phyloP scores from a whole-genome alignment of 2,888 invertebrate species.

The Azorinus chamasolen region DNA sequence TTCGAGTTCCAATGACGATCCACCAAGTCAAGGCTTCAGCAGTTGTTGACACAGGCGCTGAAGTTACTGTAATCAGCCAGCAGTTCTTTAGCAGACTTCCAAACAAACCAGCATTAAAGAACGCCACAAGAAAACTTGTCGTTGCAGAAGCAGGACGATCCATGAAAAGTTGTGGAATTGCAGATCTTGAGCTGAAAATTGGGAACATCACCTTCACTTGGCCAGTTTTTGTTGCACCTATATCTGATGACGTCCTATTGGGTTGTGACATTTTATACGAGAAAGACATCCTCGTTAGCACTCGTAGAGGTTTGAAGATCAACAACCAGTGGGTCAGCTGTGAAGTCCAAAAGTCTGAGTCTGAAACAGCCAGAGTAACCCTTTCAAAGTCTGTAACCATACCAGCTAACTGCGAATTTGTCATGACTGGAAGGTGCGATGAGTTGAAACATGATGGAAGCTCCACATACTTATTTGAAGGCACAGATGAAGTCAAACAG shows the following conservation, averaged over 20 bases:
- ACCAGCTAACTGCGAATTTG: constrained; percentile 29
- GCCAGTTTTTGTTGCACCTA: constrained; percentile 45
- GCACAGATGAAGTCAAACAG: not conserved
- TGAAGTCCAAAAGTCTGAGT: not conserved
- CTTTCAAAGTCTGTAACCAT: constrained; percentile 9
- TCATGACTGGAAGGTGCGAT: constrained; percentile 4
- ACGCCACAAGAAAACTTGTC: constrained; percentile 16
- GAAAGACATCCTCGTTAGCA: constrained; percentile 27
- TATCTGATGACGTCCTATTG: constrained; percentile 30
- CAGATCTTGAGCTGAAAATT: constrained; percentile 13
- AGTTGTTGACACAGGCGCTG: constrained; percentile 31
- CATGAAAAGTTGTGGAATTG: constrained; percentile 15
- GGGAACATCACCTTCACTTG: constrained; percentile 17
- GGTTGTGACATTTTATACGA: constrained; percentile 34
- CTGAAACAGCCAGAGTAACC: too few species aligned
- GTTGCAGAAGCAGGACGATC: constrained; percentile 31
- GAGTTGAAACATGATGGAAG: not conserved
- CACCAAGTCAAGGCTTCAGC: constrained; percentile 1
- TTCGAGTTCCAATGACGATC: constrained; percentile 9
- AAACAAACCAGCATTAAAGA: constrained; percentile 3
- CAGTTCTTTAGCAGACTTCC: constrained; percentile 7
- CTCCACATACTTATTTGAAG: too few species aligned
- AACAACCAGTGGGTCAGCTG: constrained; percentile 21
- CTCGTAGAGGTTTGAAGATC: constrained; percentile 27
- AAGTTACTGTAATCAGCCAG: constrained; percentile 35